Conservation (phyloP, 2,888 invertebrate species). For the Allolobophora icterica region DNA sequence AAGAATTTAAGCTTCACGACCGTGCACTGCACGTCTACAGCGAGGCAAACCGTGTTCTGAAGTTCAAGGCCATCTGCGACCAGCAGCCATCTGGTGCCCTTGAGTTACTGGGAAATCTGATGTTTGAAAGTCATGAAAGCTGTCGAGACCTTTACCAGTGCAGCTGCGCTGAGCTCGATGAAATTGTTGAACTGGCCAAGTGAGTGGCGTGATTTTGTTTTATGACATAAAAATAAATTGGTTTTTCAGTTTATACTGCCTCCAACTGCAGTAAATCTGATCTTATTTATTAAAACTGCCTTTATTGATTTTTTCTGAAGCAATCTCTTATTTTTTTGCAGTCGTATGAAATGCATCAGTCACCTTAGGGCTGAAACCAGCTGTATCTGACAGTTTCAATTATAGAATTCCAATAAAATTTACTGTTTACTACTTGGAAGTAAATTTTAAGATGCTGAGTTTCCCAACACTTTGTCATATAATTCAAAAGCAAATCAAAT, state of each 20-base stretch:
- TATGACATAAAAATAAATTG: no score
- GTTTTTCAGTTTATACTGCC: not conserved
- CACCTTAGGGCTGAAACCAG: not conserved
- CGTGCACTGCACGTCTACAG: constrained; percentile 83
- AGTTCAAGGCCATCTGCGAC: constrained; percentile 76
- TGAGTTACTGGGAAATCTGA: constrained; percentile 76
- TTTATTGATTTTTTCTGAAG: not conserved
- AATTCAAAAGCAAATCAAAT: not conserved
- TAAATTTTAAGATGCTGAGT: not conserved
- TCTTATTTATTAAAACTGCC: not conserved
- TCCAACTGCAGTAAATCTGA: not conserved
- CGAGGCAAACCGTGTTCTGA: constrained; percentile 84
- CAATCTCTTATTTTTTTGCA: not conserved
- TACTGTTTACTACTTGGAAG: not conserved
- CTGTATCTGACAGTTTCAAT: not conserved
- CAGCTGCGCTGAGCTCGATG: constrained; percentile 86
- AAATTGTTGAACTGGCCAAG: constrained; percentile 73
- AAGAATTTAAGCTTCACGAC: constrained; percentile 74
- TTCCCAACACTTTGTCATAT: not conserved
- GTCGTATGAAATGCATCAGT: not conserved
- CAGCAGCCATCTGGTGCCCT: constrained; percentile 50
- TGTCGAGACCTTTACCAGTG: constrained; percentile 87
- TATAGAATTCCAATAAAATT: not conserved
- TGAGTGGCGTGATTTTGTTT: constrained; percentile 68
- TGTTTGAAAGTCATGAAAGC: constrained; percentile 88